Evolutionary conservation across 2,113 vertebrate species (phyloP), one percentile per base, ranked within the genome.

Genomic region (Amphiprion ocellaris): DNA sequence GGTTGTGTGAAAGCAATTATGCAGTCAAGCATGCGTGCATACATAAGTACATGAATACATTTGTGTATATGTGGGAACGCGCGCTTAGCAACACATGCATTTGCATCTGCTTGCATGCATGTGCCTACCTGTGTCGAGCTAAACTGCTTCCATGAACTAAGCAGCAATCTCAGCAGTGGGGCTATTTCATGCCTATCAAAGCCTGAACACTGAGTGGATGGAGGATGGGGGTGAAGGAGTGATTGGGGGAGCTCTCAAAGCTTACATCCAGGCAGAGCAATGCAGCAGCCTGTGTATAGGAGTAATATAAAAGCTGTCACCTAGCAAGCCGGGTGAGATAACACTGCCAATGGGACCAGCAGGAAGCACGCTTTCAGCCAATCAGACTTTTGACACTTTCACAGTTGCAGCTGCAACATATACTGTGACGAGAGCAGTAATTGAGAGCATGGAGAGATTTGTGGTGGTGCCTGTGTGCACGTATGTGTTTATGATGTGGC

Each of bases 251-350:
- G 55, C 75, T 77, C 61, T 76, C 47, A 69, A 60, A 80, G 70
- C 74, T 74, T 68, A 54, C 53, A 59, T 56, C 46, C 49, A 61
- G 52, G 63, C 56, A 72, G 67, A 62, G 77, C 60, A 53, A 79
- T 74, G 26, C 73, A 70, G 79, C 60, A 72, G 67, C 33, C 61
- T 56, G 63, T 65, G 67, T 71, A 71, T 54, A 41, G 76, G 41
- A 79, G 64, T 75, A 83, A 87, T 87, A 75, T 79, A 83, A 82
- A 85, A 79, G 76, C 86, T 65, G 78, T 81, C 85, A 84, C 37
- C 33, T n/a, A 46, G 78, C 47, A 67, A 79, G 74, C 8, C 0
- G 66, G 55, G 54, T 4, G 0, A 69, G 73, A 83, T 78, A 83
- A 89, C 72, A 74, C 44, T 0, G 5, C 33, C 71, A 66, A n/a